Evolutionary conservation across 2,797 vertebrate species (phyloP), one percentile per base, ranked within the genome.

Genomic region (Loriculus beryllinus): DNA sequence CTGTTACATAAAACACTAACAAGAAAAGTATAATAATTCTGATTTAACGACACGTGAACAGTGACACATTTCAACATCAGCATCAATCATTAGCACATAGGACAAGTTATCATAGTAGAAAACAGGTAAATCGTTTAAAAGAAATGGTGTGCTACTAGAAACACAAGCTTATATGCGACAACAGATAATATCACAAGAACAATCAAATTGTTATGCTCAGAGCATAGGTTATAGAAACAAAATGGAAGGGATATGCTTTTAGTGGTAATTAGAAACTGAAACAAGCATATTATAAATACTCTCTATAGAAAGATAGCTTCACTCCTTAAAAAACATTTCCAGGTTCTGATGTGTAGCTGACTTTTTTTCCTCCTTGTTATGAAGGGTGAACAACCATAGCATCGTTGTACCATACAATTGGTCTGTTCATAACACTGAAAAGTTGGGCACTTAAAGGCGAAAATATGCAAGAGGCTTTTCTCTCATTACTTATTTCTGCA

Each of bases 381-480:
- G n/a, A 90, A 85, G 79, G 82, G 95, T 86, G 82, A 96, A 97
- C 95, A 81, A 91, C 72, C 82, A 37, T 70, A 94, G 88, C 81
- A 95, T 89, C 92, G 82, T 54, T 93, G 57, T 80, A 67, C 43
- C 74, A 11, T 68, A 90, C 74, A 84, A 71, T 90, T 1, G 9
- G 48, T 76, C 82, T 96, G 63, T 65, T 96, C 93, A 87, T 63
- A 63, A 59, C 72, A 26, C 63, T 83, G 82, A 90, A 57, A 88
- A 57, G 59, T 74, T 95, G 88, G 85, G 78, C 70, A 49, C 87
- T 96, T 89, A 64, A 82, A 92, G 82, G 92, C 92, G 83, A 94
- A 96, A 93, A 86, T 80, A 96, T 57, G 47, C 81, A 88, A 96
- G 92, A 93, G 76, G 81, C 52, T 95, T 97, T 97, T 96, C 88